These are phyloP conservation scores for Drosophila murphyi DNA, from an alignment of 1,140 invertebrate species.

Conservation along the genomic window DNA sequence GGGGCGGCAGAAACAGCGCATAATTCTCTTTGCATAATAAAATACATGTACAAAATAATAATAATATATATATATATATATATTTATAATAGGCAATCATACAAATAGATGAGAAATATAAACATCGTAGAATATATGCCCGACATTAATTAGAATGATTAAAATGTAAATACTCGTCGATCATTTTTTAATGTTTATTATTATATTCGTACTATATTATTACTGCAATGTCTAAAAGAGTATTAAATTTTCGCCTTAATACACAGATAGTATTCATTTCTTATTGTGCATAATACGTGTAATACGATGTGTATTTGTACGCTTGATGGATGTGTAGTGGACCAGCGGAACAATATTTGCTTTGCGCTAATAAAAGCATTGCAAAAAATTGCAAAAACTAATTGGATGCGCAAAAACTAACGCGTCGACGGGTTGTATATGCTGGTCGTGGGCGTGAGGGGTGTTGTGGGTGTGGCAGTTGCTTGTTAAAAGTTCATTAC, in stretches of 20 bases:
- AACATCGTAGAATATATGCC: background rate
- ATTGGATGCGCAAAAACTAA: slow-evolving; percentile 72
- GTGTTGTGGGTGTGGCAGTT: slow-evolving; percentile 53
- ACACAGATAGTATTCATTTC: background rate
- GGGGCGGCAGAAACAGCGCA: slow-evolving; percentile 40
- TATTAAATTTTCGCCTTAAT: background rate
- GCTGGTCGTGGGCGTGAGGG: slow-evolving; percentile 1
- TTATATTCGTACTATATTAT: background rate
- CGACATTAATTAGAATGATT: too few species aligned
- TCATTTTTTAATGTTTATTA: too few species aligned
- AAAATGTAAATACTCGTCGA: too few species aligned
- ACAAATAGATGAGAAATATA: background rate
- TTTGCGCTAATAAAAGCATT: slow-evolving; percentile 75
- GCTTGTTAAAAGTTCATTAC: slow-evolving; percentile 83
- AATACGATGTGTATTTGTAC: slow-evolving; percentile 6
- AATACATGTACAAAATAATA: slow-evolving; percentile 3
- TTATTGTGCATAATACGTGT: background rate
- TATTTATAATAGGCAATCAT: slow-evolving; percentile 6
- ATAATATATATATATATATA: background rate
- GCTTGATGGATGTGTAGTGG: slow-evolving; percentile 47
- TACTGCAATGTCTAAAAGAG: background rate
- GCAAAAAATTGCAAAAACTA: slow-evolving; percentile 71
- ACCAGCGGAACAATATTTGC: slow-evolving; percentile 67
- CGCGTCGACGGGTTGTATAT: slow-evolving; percentile 30
- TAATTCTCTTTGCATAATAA: slow-evolving; percentile 46